Evolutionary conservation across 2,888 invertebrate genomes (phyloP), one percentile per base, ranked within the genome.

Genomic region (Drymonia ruficornis): DNA sequence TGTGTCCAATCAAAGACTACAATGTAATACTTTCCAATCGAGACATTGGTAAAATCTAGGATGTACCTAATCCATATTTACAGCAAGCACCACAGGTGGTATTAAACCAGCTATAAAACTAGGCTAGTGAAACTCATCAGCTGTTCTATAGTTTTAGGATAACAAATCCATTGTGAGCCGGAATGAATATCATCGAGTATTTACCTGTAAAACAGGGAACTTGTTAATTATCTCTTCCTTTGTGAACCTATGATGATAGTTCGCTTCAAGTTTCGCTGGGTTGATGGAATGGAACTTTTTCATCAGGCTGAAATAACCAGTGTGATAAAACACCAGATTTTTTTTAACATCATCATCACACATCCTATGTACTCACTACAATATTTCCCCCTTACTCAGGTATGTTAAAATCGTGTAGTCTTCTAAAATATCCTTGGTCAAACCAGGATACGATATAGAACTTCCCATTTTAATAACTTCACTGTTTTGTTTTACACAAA

Each of bases 191-290:
- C n/a, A n/a, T n/a, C n/a, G n/a, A n/a, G n/a, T 9, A 49, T 49
- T 45, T 58, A 96, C 96, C 90, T 93, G 94, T 44, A 96, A 83
- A 70, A 95, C 95, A 7, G 94, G 94, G 85, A 96, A 96, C 59
- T 94, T 91, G 57, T 93, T 89, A 38, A 95, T 81, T 18, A 95
- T 89, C 43, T 90, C 84, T 31, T 93, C 87, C 60, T 81, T 88
- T 19, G 84, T 82, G 79, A 94, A 94, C 70, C 95, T 86, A 58
- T 92, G 86, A 59, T 93, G 71, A 50, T 84, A 84, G 76, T 94
- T 83, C 13, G 79, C 79, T 13, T 81, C 59, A 19, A 94, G 64
- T 70, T 88, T 87, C 31, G 80, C 87, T 7, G 87, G 84, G 52
- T 91, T 86, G 6, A 94, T 87, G 0, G 90, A 88, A 68, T 89